Base-by-base conservation (phyloP, 2,797 vertebrate genomes). In the Sciaenops ocellatus region DNA sequence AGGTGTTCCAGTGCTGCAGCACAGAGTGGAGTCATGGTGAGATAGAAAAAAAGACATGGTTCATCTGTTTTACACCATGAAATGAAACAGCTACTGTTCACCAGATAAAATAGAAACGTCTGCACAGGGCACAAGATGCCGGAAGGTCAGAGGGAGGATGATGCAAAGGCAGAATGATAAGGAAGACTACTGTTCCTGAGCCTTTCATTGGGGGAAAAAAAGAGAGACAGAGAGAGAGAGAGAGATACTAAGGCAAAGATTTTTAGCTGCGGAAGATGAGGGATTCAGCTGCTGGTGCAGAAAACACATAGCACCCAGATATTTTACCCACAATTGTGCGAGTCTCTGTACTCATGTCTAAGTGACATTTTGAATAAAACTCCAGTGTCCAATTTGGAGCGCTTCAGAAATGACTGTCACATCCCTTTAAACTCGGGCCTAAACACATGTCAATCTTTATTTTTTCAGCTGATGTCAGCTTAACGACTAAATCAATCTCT, bases 381-480 rank as follows among this genome's bases (percentile, higher is more conserved):
- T 55, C 55, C 5, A 61, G 13, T 42, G 10, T 67, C 20, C 41
- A 81, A 62, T 62, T 51, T 44, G 18, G 8, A 38, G 15, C 28
- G 10, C 10, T 41, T 8, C 30, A 80, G 71, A 79, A 73, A 34
- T n/a, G 20, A 55, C 47, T 16, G 50, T 69, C 55, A 84, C 56
- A 50, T 51, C 18, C 34, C 42, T 73, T 64, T 28, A 15, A 76
- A 71, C 50, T 67, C 17, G 63, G 28, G 30, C 48, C 79, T 28
- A 28, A 80, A 85, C 54, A 64, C 57, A 24, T 67, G 83, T 79
- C 80, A 67, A 84, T 76, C 67, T 60, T 78, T 90, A 78, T 91
- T 90, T 87, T 88, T 78, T 73, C 72, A 85, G 80, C 72, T 84
- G 80, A 91, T 83, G 88, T 89, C 84, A 84, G 24, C 72, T 76